phyloP scores from a whole-genome alignment of 2,113 vertebrate genomes.

The Galemys pyrenaicus region DNA sequence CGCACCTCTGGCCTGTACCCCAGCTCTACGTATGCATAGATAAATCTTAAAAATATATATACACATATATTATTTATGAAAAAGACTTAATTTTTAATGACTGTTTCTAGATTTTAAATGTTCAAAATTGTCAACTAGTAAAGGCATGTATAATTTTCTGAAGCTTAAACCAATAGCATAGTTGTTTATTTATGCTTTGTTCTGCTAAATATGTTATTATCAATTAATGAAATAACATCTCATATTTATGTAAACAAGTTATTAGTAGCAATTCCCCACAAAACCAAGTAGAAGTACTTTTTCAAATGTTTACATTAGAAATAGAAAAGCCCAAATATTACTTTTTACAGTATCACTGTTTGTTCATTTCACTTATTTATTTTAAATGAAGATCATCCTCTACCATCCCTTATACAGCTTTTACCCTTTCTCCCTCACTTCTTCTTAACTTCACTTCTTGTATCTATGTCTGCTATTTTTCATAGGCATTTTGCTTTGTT shows the following conservation, averaged over 20 bases:
- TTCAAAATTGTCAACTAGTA: constrained; percentile 45
- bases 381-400: too few relatives aligned
- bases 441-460: too few relatives aligned
- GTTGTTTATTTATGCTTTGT: constrained; percentile 45
- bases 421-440: too few relatives aligned
- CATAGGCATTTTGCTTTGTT: too few relatives aligned
- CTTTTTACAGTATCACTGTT: constrained; percentile 64
- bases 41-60: too few relatives aligned
- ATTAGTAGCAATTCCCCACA: constrained; percentile 51
- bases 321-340: constrained; percentile 61
- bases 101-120: constrained; percentile 20
- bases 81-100: constrained; percentile 29
- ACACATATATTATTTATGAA: constrained; percentile 16
- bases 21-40: too few relatives aligned
- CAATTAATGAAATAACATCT: neutral
- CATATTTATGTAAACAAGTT: constrained; percentile 36
- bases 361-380: too few relatives aligned
- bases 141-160: constrained; percentile 43
- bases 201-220: constrained; percentile 31
- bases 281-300: constrained; percentile 19
- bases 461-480: too few relatives aligned
- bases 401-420: too few relatives aligned
- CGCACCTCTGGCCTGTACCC: too few relatives aligned
- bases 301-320: constrained; percentile 53
- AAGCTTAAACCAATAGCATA: neutral